phyloP scores from a whole-genome alignment of 64 coral and sea anemone species.

The Montipora foliosa region DNA sequence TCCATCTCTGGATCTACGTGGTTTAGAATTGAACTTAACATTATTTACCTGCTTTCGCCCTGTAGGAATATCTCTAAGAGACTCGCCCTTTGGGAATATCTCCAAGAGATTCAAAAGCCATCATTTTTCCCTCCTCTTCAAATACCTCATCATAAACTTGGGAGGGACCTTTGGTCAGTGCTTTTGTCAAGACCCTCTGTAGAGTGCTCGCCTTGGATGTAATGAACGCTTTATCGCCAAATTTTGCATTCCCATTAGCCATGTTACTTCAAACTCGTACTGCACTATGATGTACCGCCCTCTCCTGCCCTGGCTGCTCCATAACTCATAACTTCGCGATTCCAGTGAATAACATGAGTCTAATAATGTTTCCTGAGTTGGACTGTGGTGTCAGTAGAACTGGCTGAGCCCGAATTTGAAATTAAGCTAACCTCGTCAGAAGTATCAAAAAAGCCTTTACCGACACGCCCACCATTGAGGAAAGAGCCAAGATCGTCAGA shows the following conservation, averaged over 20 bases:
- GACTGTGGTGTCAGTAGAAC: not conserved
- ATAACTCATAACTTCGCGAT: not conserved
- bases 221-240: not conserved
- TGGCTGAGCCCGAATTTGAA: not conserved
- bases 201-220: not conserved
- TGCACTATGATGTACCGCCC: not conserved
- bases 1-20: not conserved
- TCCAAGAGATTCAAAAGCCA: not conserved
- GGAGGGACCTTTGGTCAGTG: not conserved
- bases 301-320: not conserved
- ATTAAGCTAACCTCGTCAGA: not conserved
- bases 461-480: not conserved
- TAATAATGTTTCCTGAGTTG: not conserved
- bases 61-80: not conserved
- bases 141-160: constrained; percentile 21
- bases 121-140: not conserved
- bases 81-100: not conserved
- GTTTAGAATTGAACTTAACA: not conserved
- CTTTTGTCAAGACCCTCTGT: not conserved
- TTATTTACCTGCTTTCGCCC: not conserved
- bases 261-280: not conserved
- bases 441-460: not conserved
- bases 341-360: not conserved
- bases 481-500: not conserved
- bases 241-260: not conserved